phyloP scores from a whole-genome alignment of 2,888 invertebrate genomes.

The Neoscelio sp. region DNA sequence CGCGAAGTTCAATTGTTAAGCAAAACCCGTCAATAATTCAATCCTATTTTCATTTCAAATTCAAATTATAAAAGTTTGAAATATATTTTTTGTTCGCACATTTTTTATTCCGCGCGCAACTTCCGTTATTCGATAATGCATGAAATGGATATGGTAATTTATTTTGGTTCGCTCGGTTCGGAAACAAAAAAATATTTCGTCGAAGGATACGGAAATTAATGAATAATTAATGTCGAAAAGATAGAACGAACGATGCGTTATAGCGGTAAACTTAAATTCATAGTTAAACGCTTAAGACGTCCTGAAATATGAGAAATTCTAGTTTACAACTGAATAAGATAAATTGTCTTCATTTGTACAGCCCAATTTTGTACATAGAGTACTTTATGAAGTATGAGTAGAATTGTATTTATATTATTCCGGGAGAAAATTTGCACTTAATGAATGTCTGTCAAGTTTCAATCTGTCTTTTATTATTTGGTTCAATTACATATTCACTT shows the following conservation, averaged over 20 bases:
- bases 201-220: slow-evolving; percentile 35
- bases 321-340: slow-evolving; percentile 22
- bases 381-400: slow-evolving; percentile 6
- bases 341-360: slow-evolving; percentile 16
- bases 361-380: slow-evolving; percentile 7
- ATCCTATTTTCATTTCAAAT: slow-evolving; percentile 14
- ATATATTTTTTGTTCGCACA: slow-evolving; percentile 8
- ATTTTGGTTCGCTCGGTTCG: slow-evolving; percentile 48
- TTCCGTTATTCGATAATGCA: slow-evolving; percentile 48
- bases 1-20: too few relatives aligned
- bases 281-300: slow-evolving; percentile 6
- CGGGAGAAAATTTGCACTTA: too few relatives aligned
- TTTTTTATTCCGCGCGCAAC: slow-evolving; percentile 23
- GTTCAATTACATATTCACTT: too few relatives aligned
- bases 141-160: slow-evolving; percentile 56
- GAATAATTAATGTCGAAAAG: slow-evolving; percentile 32
- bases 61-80: slow-evolving; percentile 35
- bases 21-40: slow-evolving; percentile 17
- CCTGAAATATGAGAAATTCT: slow-evolving; percentile 9
- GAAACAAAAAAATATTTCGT: slow-evolving; percentile 35
- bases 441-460: too few relatives aligned
- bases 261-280: slow-evolving; percentile 10
- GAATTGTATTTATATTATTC: not conserved
- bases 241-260: slow-evolving; percentile 31
- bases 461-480: too few relatives aligned